A percentile compares a stretch with the other conserved stretches of the same genome.
phyloP scores from a whole-genome alignment of 2,888 invertebrate species.

The Masnerella sp. region DNA sequence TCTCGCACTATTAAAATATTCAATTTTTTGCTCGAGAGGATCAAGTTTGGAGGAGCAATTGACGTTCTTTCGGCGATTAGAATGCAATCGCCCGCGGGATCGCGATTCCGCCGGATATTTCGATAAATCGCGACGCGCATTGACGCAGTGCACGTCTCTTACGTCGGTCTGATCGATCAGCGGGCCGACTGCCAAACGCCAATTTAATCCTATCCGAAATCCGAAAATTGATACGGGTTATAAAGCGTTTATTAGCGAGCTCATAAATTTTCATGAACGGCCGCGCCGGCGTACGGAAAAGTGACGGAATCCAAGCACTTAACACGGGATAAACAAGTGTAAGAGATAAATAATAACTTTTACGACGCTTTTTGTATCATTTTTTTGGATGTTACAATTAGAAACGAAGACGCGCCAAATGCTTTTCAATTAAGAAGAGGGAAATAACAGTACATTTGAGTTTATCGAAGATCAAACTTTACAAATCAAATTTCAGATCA shows the following conservation, averaged over 20 bases:
- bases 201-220: constrained; percentile 43
- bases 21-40: constrained; percentile 13
- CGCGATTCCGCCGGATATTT: constrained; percentile 7
- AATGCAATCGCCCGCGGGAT: constrained; percentile 25
- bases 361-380: background rate
- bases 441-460: too few relatives aligned
- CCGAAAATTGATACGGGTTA: constrained; percentile 51
- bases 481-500: too few relatives aligned
- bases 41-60: constrained; percentile 23
- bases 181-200: constrained; percentile 44
- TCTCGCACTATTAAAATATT: background rate
- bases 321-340: constrained; percentile 26
- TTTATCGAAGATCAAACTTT: too few relatives aligned
- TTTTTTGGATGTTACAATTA: too few relatives aligned
- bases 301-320: constrained; percentile 20
- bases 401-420: too few relatives aligned
- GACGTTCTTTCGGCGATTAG: constrained; percentile 18
- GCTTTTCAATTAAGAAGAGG: too few relatives aligned
- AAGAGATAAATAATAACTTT: constrained; percentile 6
- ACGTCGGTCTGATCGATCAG: constrained; percentile 38
- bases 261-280: constrained; percentile 47
- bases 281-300: constrained; percentile 5
- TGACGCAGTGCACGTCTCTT: constrained; percentile 33
- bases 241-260: constrained; percentile 49
- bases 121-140: constrained; percentile 27